Evolutionary conservation across 2,113 vertebrate genomes (phyloP).

Genomic region (Silurus asotus): DNA sequence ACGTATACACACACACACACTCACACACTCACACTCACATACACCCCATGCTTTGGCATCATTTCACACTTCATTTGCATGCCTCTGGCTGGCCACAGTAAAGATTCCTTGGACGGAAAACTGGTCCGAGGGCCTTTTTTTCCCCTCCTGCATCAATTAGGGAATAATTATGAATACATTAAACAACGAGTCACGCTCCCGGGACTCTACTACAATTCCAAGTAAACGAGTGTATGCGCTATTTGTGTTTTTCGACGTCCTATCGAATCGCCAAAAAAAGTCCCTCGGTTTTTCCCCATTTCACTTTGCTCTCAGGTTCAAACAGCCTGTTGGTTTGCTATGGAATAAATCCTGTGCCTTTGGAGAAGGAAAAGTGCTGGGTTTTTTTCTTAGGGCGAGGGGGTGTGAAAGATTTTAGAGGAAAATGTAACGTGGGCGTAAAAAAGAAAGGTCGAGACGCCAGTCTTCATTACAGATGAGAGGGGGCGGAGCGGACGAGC

Average conservation of each 20-base stretch:
- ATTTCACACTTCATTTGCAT: constrained; percentile 64
- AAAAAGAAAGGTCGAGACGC: constrained; percentile 72
- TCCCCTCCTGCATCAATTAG: constrained; percentile 68
- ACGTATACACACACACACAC: neutral
- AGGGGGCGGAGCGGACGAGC: constrained; percentile 41
- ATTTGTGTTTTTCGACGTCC: constrained; percentile 44
- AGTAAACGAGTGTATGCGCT: constrained; percentile 52
- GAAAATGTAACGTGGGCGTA: constrained; percentile 69
- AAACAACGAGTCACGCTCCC: constrained; percentile 68
- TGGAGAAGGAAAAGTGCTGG: constrained; percentile 57
- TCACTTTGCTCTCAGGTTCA: constrained; percentile 1
- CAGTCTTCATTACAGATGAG: constrained; percentile 67
- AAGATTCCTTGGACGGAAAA: constrained; percentile 56
- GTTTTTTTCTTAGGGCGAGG: constrained; percentile 56
- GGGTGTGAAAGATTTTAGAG: constrained; percentile 47
- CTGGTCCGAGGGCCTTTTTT: constrained; percentile 63
- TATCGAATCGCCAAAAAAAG: no score
- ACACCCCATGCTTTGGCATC: neutral
- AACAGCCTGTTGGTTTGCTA: constrained; percentile 39
- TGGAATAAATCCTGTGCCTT: neutral
- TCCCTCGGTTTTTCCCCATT: no score
- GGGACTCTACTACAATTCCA: constrained; percentile 63
- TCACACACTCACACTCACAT: neutral
- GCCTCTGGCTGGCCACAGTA: constrained; percentile 61
- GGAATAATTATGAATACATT: constrained; percentile 73